These are phyloP conservation scores for Trichogramma evanescens DNA, from an alignment of 2,888 invertebrate species.

Conservation along the genomic window DNA sequence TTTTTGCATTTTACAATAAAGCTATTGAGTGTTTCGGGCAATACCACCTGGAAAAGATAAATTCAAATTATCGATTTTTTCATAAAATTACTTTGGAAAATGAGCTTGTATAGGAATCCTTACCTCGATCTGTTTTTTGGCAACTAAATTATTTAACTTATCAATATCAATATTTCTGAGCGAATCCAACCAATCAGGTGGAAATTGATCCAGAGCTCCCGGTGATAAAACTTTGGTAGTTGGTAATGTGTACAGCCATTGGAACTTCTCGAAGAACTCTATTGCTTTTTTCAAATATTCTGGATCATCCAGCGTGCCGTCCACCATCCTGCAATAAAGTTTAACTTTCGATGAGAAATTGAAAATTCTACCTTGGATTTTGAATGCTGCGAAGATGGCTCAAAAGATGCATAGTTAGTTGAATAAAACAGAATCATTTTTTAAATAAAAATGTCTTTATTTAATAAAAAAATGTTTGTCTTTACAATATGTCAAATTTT, in stretches of 20 bases:
- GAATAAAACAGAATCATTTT: constrained; percentile 13
- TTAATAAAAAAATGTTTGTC: neutral
- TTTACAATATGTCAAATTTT: neutral
- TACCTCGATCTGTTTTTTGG: constrained; percentile 31
- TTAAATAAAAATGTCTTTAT: constrained; percentile 11
- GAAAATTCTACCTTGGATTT: too few relatives aligned
- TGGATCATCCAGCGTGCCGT: constrained; percentile 12
- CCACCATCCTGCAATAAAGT: constrained; percentile 20
- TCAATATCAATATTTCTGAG: constrained; percentile 45
- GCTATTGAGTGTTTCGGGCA: constrained; percentile 44
- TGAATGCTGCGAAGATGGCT: too few relatives aligned
- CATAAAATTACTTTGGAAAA: neutral
- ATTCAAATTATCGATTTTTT: constrained; percentile 3
- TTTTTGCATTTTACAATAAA: constrained; percentile 41
- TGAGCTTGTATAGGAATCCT: constrained; percentile 2
- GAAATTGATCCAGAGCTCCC: constrained; percentile 52
- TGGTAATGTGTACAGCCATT: constrained; percentile 59
- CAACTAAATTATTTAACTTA: constrained; percentile 49
- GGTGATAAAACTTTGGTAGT: constrained; percentile 60
- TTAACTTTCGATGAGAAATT: neutral
- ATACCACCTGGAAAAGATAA: constrained; percentile 34
- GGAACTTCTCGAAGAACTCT: constrained; percentile 53
- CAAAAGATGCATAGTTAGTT: too few relatives aligned
- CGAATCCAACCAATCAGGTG: constrained; percentile 50
- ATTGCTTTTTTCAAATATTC: constrained; percentile 55